A percentile compares a stretch with the other conserved stretches of the same genome.
phyloP scores from a whole-genome alignment of 64 coral and sea anemone species.

The Catalaphyllia jardinei region DNA sequence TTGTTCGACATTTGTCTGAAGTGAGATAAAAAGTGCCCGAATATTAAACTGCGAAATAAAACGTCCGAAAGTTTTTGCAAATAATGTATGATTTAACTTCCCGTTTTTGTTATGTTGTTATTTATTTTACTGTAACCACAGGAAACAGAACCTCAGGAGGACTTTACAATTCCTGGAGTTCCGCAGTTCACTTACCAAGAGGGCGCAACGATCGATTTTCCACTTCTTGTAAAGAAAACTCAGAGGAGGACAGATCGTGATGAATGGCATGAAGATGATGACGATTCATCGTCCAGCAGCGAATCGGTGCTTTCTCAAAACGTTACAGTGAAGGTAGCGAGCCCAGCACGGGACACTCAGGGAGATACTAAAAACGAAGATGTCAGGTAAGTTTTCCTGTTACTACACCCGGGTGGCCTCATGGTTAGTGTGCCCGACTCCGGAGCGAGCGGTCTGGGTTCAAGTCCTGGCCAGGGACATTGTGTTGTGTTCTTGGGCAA shows the following conservation, averaged over 20 bases:
- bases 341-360: slow-evolving; percentile 6
- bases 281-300: slow-evolving; percentile 39
- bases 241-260: slow-evolving; percentile 52
- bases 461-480: no score
- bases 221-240: slow-evolving; percentile 74
- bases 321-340: slow-evolving; percentile 30
- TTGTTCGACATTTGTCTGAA: no score
- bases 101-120: no score
- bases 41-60: no score
- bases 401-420: no score
- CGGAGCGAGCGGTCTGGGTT: no score
- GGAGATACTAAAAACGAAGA: slow-evolving; percentile 36
- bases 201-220: slow-evolving; percentile 57
- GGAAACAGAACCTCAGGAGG: slow-evolving; percentile 70
- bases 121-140: background rate
- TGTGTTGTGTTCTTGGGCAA: no score
- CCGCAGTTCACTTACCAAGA: slow-evolving; percentile 90
- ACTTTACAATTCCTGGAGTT: slow-evolving; percentile 60
- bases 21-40: no score
- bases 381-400: slow-evolving; percentile 33
- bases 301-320: slow-evolving; percentile 47
- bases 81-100: no score
- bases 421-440: background rate
- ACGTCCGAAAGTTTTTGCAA: no score
- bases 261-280: slow-evolving; percentile 55